Evolutionary conservation across 2,888 invertebrate genomes (phyloP), one percentile per base, ranked within the genome.

Genomic region (Cephus sareptanus): DNA sequence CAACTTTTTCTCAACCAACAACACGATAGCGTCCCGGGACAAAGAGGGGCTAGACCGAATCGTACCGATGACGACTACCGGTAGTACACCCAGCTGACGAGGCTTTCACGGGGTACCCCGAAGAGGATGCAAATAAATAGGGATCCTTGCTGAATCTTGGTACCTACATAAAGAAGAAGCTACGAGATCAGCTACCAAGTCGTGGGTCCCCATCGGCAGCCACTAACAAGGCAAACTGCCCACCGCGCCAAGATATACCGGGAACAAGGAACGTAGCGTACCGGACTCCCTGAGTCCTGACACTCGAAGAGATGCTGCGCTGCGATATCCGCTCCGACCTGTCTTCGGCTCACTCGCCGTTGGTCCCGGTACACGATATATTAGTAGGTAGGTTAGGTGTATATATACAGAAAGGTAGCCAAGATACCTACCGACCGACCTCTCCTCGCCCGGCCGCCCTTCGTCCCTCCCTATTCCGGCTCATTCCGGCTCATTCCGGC

Each of bases 271-370:
- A 80, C 82, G 87, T 88, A 83, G 85, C 83, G 85, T 86, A 88
- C 85, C 81, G 69, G 35, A 75, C 80, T 80, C 79, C 79, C 75
- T 74, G 86, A 84, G 83, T 78, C 80, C 88, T 87, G 89, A 88
- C 90, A 88, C 86, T 87, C 87, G 84, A 84, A 81, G 75, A 90
- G 91, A 90, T 91, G 86, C 82, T 87, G 85, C 85, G 82, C 84
- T 84, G 82, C 86, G 90, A 90, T 90, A 91, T 89, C 88, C 82
- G 81, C 76, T 83, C 83, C 84, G 82, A 23, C 82, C 85, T 85
- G 85, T 85, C 84, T 82, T 83, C 83, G 82, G 74, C 78, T 79
- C 79, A 77, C 80, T 77, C 83, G 73, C 73, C 76, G 74, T 75
- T 40, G 69, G 76, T 77, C 73, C 79, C 74, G 79, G 79, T 78